These are phyloP conservation scores for Halotydeus destructor DNA, from an alignment of 1,140 invertebrate genomes.

Conservation along the genomic window DNA sequence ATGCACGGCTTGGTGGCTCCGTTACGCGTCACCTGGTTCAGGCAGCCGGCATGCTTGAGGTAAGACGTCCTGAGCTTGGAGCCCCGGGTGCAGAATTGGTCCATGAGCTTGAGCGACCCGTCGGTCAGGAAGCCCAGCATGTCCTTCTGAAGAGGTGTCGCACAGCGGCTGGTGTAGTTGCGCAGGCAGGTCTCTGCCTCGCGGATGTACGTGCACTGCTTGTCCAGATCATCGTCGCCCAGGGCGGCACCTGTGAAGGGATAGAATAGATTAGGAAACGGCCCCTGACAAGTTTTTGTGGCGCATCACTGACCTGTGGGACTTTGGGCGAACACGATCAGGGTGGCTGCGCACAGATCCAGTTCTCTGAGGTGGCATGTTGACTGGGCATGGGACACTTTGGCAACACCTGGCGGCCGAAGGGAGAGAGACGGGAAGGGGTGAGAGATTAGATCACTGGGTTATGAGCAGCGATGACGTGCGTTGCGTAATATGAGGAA, in stretches of 20 bases:
- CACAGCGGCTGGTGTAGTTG: conserved; percentile 18
- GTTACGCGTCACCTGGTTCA: too few species aligned
- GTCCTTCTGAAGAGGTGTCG: conserved; percentile 18
- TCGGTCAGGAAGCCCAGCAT: conserved; percentile 18
- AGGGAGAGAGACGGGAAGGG: too few species aligned
- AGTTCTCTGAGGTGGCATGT: conserved; percentile 16
- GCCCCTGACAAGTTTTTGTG: background rate
- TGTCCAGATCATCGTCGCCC: conserved; percentile 15
- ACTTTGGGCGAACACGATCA: conserved; percentile 17
- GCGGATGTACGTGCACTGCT: conserved; percentile 15
- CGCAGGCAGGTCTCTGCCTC: conserved; percentile 19
- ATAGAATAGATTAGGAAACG: background rate
- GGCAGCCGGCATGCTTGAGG: background rate
- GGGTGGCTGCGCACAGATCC: conserved; percentile 16
- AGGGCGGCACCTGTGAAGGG: conserved; percentile 12
- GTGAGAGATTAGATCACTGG: too few species aligned
- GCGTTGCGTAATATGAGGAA: too few species aligned
- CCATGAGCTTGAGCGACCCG: conserved; percentile 16
- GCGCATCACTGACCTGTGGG: conserved; percentile 9
- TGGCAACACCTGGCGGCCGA: too few species aligned
- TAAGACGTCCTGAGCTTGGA: conserved; percentile 13
- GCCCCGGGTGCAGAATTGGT: conserved; percentile 19
- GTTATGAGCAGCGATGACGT: too few species aligned
- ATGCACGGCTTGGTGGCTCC: conserved; percentile 16
- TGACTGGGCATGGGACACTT: too few species aligned